A percentile compares a stretch with the other conserved stretches of the same genome.
These are phyloP conservation scores for Phortica okadai DNA, from an alignment of 2,888 invertebrate genomes.

Conservation along the genomic window DNA sequence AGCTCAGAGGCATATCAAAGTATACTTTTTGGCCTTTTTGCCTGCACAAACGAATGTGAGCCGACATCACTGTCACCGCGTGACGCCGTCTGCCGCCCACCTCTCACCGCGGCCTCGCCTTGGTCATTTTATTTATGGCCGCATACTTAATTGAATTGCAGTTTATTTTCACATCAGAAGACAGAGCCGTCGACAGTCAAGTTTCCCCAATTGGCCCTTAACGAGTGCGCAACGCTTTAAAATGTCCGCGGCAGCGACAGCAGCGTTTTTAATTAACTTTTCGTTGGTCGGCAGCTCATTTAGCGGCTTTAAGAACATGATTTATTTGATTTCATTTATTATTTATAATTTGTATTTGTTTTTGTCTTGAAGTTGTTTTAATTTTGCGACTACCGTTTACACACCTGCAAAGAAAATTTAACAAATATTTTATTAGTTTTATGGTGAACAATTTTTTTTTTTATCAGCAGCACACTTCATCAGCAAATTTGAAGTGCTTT, in stretches of 20 bases:
- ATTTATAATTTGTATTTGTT: constrained; percentile 41
- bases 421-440: too few species aligned
- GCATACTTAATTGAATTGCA: constrained; percentile 67
- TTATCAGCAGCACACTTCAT: background rate
- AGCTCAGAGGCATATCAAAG: constrained; percentile 39
- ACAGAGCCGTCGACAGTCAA: background rate
- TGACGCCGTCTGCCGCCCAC: constrained; percentile 16
- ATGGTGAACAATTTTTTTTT: background rate
- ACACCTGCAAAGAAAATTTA: background rate
- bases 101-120: constrained; percentile 6
- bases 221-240: background rate
- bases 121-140: constrained; percentile 58
- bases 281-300: constrained; percentile 13
- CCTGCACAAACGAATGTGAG: background rate
- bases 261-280: constrained; percentile 31
- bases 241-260: background rate
- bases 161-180: constrained; percentile 56
- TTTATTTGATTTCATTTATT: background rate
- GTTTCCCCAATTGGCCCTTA: constrained; percentile 31
- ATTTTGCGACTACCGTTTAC: background rate
- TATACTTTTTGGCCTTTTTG: constrained; percentile 27
- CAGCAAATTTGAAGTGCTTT: background rate
- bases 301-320: constrained; percentile 3
- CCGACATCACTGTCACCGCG: constrained; percentile 39
- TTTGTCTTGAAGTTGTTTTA: background rate